A percentile compares a stretch with the other conserved stretches of the same genome.
Conservation (phyloP, 2,888 invertebrate genomes). For the Perithous albicinctus region DNA sequence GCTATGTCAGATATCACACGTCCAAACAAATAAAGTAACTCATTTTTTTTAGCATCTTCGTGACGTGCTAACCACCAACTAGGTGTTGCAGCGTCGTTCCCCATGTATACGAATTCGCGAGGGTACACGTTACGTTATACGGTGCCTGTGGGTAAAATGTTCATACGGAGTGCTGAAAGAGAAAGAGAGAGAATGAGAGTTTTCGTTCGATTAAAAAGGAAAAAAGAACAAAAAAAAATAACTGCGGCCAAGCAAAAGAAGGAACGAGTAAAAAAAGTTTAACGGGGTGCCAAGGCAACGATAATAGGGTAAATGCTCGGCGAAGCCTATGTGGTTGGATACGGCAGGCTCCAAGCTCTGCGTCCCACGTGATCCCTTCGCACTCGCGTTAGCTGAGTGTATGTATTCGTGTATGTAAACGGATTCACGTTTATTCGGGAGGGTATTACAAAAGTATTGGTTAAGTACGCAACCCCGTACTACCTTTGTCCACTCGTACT, state of each 20-base stretch:
- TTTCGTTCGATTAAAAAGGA: constrained; percentile 58
- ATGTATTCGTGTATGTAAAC: neutral
- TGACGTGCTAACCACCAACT: constrained; percentile 48
- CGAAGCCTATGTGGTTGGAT: constrained; percentile 48
- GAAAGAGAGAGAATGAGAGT: constrained; percentile 3
- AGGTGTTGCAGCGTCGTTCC: constrained; percentile 7
- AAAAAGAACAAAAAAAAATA: constrained; percentile 23
- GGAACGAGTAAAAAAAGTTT: constrained; percentile 37
- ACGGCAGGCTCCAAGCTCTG: constrained; percentile 29
- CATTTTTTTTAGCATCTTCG: constrained; percentile 62
- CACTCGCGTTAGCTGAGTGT: neutral
- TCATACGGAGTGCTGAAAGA: constrained; percentile 7
- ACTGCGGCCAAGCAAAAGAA: constrained; percentile 9
- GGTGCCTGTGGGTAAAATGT: neutral
- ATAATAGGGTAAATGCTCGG: constrained; percentile 60
- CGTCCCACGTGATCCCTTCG: constrained; percentile 16
- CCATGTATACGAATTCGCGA: constrained; percentile 42
- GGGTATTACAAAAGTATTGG: constrained; percentile 53
- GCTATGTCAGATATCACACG: constrained; percentile 50
- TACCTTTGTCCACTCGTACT: constrained; percentile 66
- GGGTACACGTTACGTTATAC: constrained; percentile 15
- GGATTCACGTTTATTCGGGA: constrained; percentile 46
- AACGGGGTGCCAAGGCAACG: constrained; percentile 62
- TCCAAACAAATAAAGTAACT: constrained; percentile 50
- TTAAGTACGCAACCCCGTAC: constrained; percentile 61